These are phyloP conservation scores for Lytechinus pictus DNA, from an alignment of 35 echinoderm and acorn worm genomes.

Conservation along the genomic window DNA sequence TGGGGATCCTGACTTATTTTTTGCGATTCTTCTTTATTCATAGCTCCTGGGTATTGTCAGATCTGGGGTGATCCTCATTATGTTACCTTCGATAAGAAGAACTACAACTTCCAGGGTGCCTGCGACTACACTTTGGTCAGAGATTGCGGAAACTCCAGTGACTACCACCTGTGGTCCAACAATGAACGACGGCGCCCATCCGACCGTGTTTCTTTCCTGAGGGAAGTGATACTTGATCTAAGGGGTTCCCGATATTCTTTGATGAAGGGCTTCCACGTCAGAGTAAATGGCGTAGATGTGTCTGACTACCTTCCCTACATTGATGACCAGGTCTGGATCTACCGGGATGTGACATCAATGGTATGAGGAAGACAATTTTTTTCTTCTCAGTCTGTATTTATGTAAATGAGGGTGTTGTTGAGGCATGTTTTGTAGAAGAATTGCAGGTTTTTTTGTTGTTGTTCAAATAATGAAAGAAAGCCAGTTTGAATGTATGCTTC, in stretches of 20 bases:
- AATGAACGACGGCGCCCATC: constrained; percentile 63
- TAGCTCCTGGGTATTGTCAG: constrained; percentile 65
- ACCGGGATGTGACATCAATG: constrained; percentile 7
- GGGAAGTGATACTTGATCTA: constrained; percentile 59
- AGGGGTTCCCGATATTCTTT: constrained; percentile 48
- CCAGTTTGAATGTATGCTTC: too few relatives aligned
- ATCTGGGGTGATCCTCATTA: constrained; percentile 88
- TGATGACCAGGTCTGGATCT: background rate
- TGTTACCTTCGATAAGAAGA: constrained; percentile 65
- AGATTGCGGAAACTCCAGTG: constrained; percentile 57
- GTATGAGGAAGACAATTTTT: background rate
- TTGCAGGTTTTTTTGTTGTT: background rate
- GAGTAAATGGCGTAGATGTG: constrained; percentile 61
- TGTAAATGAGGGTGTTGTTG: too few relatives aligned
- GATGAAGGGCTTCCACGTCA: constrained; percentile 50
- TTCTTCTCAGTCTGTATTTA: background rate
- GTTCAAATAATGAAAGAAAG: background rate
- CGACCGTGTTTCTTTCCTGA: constrained; percentile 56
- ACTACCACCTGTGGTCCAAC: constrained; percentile 65
- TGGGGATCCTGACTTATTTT: too few relatives aligned
- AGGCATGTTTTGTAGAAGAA: too few relatives aligned
- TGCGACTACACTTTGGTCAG: constrained; percentile 82
- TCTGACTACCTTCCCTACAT: constrained; percentile 32
- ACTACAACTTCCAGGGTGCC: constrained; percentile 78
- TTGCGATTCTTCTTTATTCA: background rate